Evolutionary conservation across 2,888 invertebrate genomes (phyloP).

Genomic region (Schizaphis graminum): DNA sequence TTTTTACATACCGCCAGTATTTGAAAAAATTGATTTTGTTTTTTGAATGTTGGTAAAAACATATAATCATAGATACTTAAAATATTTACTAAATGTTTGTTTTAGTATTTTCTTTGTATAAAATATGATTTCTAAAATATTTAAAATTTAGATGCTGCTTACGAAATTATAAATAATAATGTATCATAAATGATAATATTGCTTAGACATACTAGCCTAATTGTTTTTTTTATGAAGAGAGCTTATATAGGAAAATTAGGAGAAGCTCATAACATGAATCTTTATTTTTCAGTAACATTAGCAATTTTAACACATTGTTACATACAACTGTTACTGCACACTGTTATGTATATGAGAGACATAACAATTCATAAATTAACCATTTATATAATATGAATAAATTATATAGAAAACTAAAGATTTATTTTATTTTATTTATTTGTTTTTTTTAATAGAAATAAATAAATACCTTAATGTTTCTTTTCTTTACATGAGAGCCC

Average conservation of each 20-base stretch:
- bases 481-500: background rate
- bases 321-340: background rate
- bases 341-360: rapidly evolving
- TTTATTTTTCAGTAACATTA: background rate
- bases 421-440: background rate
- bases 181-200: too few relatives aligned
- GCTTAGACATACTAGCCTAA: too few relatives aligned
- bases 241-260: background rate
- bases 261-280: background rate
- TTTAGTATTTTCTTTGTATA: too few relatives aligned
- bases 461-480: background rate
- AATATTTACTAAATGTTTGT: too few relatives aligned
- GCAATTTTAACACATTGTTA: background rate
- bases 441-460: background rate
- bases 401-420: background rate
- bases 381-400: background rate
- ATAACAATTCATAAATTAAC: background rate
- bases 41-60: too few relatives aligned
- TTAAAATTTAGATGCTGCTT: too few relatives aligned
- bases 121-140: too few relatives aligned
- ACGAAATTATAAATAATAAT: too few relatives aligned
- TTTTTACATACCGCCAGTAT: too few relatives aligned
- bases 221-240: too few relatives aligned
- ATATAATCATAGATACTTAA: too few relatives aligned
- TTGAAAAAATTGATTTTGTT: too few relatives aligned